Evolutionary conservation across 1,140 invertebrate genomes (phyloP).

Genomic region (Heterodera carotae): DNA sequence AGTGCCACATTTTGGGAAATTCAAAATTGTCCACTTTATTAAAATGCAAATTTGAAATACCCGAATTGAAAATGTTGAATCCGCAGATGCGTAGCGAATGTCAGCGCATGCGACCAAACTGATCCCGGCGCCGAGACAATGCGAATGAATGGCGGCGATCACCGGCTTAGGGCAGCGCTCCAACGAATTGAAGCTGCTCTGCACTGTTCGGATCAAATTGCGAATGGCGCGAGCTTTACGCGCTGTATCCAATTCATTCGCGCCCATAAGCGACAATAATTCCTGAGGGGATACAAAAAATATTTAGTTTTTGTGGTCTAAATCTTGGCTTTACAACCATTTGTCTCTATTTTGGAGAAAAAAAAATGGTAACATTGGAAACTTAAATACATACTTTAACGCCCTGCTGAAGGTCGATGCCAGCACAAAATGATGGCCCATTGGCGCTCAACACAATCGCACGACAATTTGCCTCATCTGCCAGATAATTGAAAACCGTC

Average conservation of each 20-base stretch:
- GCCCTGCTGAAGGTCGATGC: slow-evolving; percentile 68
- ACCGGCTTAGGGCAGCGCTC: slow-evolving; percentile 82
- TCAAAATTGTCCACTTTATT: neutral
- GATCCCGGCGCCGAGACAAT: slow-evolving; percentile 80
- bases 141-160: slow-evolving; percentile 44
- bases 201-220: slow-evolving; percentile 74
- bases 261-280: slow-evolving; percentile 34
- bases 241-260: slow-evolving; percentile 75
- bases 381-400: no score
- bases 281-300: no score
- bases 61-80: slow-evolving; percentile 87
- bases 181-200: slow-evolving; percentile 67
- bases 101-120: slow-evolving; percentile 84
- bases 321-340: no score
- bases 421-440: slow-evolving; percentile 81
- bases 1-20: slow-evolving; percentile 26
- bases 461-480: slow-evolving; percentile 78
- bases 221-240: slow-evolving; percentile 72
- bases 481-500: slow-evolving; percentile 78
- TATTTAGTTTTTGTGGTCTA: no score
- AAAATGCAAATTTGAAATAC: slow-evolving; percentile 1
- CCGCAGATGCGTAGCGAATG: slow-evolving; percentile 84
- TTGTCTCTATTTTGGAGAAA: no score
- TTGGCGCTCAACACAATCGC: slow-evolving; percentile 79
- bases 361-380: no score